Conservation (phyloP, 2,797 vertebrate species). For the Tadarida brasiliensis region DNA sequence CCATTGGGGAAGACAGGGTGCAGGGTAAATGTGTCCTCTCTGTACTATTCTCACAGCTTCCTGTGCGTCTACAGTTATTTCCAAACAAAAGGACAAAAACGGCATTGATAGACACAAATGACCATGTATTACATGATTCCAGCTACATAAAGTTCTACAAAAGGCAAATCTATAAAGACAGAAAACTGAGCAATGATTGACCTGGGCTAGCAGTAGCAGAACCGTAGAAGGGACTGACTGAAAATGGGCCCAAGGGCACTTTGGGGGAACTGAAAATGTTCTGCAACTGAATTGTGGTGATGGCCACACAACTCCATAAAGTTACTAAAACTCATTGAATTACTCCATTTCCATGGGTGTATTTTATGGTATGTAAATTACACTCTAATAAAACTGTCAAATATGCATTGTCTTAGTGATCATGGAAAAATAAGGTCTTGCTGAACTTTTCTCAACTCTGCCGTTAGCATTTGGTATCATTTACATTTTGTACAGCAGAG, state of each 20-base stretch:
- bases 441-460: background rate
- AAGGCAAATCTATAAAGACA: background rate
- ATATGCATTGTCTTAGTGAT: background rate
- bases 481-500: conserved; percentile 3
- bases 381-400: background rate
- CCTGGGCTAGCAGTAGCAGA: background rate
- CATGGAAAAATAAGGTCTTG: background rate
- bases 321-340: background rate
- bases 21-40: background rate
- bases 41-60: background rate
- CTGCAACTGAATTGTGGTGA: background rate
- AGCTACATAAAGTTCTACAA: background rate
- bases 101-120: background rate
- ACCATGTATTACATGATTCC: background rate
- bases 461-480: background rate
- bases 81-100: conserved; percentile 2
- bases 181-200: background rate
- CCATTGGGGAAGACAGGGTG: background rate
- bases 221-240: background rate
- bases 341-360: background rate
- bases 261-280: background rate
- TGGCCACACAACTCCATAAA: background rate
- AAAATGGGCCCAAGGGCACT: background rate
- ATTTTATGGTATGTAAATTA: conserved; percentile 9
- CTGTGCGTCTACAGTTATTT: background rate